Conservation (phyloP, 2,113 vertebrate genomes). For the Chloroceryle aenea region DNA sequence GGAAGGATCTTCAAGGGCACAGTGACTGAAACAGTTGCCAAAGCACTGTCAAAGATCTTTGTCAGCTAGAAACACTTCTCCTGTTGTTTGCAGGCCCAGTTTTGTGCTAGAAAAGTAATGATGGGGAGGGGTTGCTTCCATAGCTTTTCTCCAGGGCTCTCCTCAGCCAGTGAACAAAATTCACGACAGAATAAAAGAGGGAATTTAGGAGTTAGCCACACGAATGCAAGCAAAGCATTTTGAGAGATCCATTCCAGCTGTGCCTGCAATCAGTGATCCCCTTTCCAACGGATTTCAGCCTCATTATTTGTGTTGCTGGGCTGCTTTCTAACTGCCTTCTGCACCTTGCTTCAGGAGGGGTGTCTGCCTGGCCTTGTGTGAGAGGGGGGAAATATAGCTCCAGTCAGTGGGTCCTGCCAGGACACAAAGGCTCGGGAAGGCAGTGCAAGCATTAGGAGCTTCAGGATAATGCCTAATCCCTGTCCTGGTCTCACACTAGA, state of each 20-base stretch:
- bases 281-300: background rate
- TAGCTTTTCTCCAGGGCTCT: background rate
- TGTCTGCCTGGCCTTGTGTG: background rate
- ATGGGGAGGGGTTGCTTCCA: background rate
- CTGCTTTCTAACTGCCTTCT: background rate
- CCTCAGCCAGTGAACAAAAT: background rate
- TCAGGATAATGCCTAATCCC: background rate
- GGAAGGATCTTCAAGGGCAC: slow-evolving; percentile 8
- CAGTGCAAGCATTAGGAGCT: background rate
- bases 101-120: background rate
- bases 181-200: background rate
- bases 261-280: background rate
- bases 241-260: background rate
- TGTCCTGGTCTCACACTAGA: background rate
- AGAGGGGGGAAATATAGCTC: background rate
- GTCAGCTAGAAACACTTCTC: background rate
- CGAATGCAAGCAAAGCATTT: background rate
- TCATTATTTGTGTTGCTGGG: background rate
- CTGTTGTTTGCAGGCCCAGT: background rate
- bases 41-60: background rate
- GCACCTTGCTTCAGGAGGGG: background rate
- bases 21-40: background rate
- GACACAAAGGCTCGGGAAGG: background rate
- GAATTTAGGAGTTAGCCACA: background rate
- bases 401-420: background rate